phyloP scores from a whole-genome alignment of 2,888 invertebrate genomes.

The Aphrophora alni region DNA sequence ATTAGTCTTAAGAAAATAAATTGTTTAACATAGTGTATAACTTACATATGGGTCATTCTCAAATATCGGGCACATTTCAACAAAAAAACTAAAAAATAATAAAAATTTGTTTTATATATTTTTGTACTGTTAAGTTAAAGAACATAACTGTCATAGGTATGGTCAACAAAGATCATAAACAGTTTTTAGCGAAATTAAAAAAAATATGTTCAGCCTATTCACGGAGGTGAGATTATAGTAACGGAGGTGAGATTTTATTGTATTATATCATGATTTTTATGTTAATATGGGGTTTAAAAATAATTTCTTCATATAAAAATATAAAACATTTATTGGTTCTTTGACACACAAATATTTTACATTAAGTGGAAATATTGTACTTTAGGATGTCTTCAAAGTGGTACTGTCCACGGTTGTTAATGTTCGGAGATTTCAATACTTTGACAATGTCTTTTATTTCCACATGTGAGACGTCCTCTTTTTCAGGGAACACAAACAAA shows the following conservation, averaged over 20 bases:
- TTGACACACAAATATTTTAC: constrained; percentile 3
- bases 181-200: constrained; percentile 17
- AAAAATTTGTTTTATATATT: neutral
- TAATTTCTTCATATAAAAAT: neutral
- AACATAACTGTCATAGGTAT: constrained; percentile 5
- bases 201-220: constrained; percentile 10
- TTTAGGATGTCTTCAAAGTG: constrained; percentile 20
- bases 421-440: constrained; percentile 15
- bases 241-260: constrained; percentile 26
- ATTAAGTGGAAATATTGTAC: constrained; percentile 21
- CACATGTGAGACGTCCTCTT: constrained; percentile 21
- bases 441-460: constrained; percentile 23
- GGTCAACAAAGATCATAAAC: constrained; percentile 21
- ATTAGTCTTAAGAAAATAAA: too few relatives aligned
- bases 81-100: neutral
- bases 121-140: constrained; percentile 23
- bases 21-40: too few relatives aligned
- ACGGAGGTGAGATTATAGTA: constrained; percentile 21
- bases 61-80: constrained; percentile 28
- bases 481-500: constrained; percentile 32
- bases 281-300: constrained; percentile 13
- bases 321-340: constrained; percentile 19
- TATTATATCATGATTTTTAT: constrained; percentile 14
- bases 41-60: constrained; percentile 33
- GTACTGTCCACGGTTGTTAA: constrained; percentile 28